Evolutionary conservation across 2,797 vertebrate species (phyloP), one percentile per base, ranked within the genome.

Genomic region (Amblyopsis hoosieri): DNA sequence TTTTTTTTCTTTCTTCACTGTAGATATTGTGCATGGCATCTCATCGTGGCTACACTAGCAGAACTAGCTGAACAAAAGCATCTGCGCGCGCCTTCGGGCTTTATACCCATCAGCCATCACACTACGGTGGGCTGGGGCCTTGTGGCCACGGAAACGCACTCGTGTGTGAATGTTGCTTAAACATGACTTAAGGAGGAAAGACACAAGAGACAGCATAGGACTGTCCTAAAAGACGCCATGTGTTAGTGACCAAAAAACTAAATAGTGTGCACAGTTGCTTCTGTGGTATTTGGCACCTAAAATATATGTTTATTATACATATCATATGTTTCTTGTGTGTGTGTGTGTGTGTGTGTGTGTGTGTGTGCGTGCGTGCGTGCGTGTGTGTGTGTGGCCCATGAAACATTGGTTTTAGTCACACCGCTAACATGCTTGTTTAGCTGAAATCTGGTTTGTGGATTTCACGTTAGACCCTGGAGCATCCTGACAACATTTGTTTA

Each of bases 101-200:
- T 81, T 82, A 85, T 74, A 60, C 79, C 77, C 83, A 82, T 81
- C 86, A 60, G 79, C 77, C 83, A 82, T 81, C 86, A 76, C 88
- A 87, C 85, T 72, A 83, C 76, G 85, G 78, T 59, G 84, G 81
- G 77, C 84, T 53, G 62, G 67, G 74, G 78, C 88, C 85, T 85
- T 56, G 79, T 86, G 87, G 89, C 85, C 84, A 90, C 79, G 79
- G 75, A 88, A 89, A 85, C 69, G 74, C 85, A 87, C 72, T 89
- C 89, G 90, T 91, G 92, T 89, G 87, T 92, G 86, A 93, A 90
- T 74, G 87, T 89, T 86, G 80, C 87, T 89, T 82, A 85, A 90
- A 88, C 71, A 84, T 75, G 83, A 85, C 87, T 86, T 62, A 57
- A 64, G 87, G 87, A 90, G 80, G 70, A 80, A 77, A 85, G 74